phyloP scores from a whole-genome alignment of 1,140 invertebrate species.

The Drosophila nasuta region DNA sequence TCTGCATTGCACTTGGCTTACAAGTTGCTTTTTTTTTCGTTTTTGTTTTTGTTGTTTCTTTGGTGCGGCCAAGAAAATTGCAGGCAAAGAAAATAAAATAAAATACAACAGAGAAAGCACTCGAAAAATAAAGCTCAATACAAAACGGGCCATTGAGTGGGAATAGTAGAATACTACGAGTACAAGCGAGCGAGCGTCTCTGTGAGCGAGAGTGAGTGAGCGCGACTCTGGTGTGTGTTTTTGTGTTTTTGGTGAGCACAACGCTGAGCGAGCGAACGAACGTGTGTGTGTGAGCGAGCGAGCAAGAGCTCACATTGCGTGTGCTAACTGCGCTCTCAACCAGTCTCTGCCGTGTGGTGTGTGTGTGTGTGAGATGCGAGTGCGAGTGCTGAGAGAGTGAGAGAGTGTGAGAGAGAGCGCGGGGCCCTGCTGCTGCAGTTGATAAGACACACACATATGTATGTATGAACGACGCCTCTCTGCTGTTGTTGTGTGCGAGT shows the following conservation, averaged over 20 bases:
- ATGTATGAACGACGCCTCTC: constrained; percentile 16
- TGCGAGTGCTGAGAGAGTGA: neutral
- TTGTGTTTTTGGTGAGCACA: constrained; percentile 11
- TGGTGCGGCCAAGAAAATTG: constrained; percentile 40
- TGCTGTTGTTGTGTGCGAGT: constrained; percentile 11
- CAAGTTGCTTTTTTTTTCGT: constrained; percentile 18
- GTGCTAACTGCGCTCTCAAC: constrained; percentile 15
- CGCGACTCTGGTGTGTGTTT: neutral
- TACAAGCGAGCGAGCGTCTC: constrained; percentile 5
- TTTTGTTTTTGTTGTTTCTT: constrained; percentile 18
- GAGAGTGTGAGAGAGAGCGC: constrained; percentile 47
- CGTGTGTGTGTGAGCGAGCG: constrained; percentile 4
- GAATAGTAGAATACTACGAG: neutral
- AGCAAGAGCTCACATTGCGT: constrained; percentile 27
- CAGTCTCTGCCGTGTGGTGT: constrained; percentile 2
- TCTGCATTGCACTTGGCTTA: constrained; percentile 32
- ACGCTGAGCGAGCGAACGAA: constrained; percentile 22
- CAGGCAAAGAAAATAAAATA: constrained; percentile 40
- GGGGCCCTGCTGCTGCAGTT: constrained; percentile 58
- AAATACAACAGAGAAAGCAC: constrained; percentile 35
- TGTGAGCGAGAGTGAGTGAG: constrained; percentile 27
- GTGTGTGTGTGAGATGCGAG: constrained; percentile 15
- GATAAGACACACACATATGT: constrained; percentile 68
- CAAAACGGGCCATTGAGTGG: constrained; percentile 74
- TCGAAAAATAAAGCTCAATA: constrained; percentile 74